phyloP scores from a whole-genome alignment of 1,140 invertebrate species.

The Drosophila pandora region DNA sequence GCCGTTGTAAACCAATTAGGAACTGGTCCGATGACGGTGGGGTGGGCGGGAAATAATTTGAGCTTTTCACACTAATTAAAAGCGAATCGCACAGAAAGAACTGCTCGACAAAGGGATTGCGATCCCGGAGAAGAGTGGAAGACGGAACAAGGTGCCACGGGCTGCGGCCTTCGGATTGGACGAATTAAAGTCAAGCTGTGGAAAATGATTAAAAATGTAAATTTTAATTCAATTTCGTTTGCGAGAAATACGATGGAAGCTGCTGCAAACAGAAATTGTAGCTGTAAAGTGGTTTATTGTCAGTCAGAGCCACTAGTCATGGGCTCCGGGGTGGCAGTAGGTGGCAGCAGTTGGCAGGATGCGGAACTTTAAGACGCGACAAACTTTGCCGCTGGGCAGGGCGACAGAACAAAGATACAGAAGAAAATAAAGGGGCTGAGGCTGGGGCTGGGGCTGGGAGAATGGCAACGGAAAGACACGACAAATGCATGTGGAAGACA shows the following conservation, averaged over 20 bases:
- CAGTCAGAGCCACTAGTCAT: conserved; percentile 43
- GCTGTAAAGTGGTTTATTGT: conserved; percentile 79
- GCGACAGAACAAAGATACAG: conserved; percentile 52
- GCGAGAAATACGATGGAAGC: conserved; percentile 47
- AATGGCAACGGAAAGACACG: conserved; percentile 2
- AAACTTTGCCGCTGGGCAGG: conserved; percentile 73
- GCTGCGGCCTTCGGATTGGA: conserved; percentile 2
- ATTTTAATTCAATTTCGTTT: conserved; percentile 75
- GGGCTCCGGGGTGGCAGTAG: conserved; percentile 9
- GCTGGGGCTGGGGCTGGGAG: not conserved
- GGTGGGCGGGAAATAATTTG: conserved; percentile 59
- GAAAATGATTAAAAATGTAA: conserved; percentile 80
- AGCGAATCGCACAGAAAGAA: conserved; percentile 59
- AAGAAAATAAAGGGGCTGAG: conserved; percentile 7
- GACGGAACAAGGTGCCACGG: not conserved
- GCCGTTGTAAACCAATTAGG: conserved; percentile 76
- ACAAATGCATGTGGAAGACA: conserved; percentile 28
- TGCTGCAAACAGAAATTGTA: conserved; percentile 55
- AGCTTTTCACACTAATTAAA: conserved; percentile 81
- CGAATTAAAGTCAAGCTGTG: conserved; percentile 67
- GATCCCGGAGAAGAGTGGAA: conserved; percentile 1
- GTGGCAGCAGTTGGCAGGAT: not conserved
- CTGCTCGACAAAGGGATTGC: conserved; percentile 53
- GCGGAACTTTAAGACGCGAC: conserved; percentile 55
- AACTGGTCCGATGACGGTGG: conserved; percentile 15